A percentile compares a stretch with the other conserved stretches of the same genome.
phyloP scores from a whole-genome alignment of 2,113 vertebrate species.

The Gila orcuttii region DNA sequence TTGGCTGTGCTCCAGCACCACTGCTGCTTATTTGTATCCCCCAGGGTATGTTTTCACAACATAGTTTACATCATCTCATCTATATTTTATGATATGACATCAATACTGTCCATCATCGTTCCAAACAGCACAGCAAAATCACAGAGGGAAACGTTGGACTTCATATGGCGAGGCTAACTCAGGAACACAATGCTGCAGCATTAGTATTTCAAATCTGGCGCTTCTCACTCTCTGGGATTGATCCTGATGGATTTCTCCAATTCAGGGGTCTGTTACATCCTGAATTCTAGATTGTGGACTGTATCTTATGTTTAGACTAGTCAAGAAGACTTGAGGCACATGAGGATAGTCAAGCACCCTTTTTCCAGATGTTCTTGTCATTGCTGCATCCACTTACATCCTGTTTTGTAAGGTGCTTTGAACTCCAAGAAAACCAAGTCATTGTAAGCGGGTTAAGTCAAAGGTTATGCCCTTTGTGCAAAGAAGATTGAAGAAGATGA shows the following conservation, averaged over 20 bases:
- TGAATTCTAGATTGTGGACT: neutral
- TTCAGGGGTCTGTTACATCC: neutral
- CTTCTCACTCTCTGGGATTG: neutral
- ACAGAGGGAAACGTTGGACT: neutral
- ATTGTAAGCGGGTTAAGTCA: neutral
- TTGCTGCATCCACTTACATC: neutral
- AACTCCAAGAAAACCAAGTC: neutral
- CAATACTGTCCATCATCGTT: slow-evolving; percentile 17
- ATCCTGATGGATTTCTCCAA: neutral
- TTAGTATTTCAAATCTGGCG: neutral
- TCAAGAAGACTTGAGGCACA: neutral
- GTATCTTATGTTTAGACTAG: neutral
- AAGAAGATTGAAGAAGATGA: neutral
- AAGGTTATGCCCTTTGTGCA: slow-evolving; percentile 4
- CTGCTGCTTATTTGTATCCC: neutral
- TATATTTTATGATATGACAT: slow-evolving; percentile 22
- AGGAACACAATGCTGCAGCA: neutral
- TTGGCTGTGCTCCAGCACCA: slow-evolving; percentile 3
- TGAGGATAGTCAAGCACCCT: neutral
- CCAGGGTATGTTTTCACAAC: neutral
- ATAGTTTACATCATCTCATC: slow-evolving; percentile 25
- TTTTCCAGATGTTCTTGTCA: slow-evolving; percentile 23
- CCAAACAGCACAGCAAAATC: neutral
- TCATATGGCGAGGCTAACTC: neutral
- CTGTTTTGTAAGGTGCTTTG: neutral